Evolutionary conservation across 2,888 invertebrate species (phyloP), one percentile per base, ranked within the genome.

Genomic region (Zaprionus obscuricornis): DNA sequence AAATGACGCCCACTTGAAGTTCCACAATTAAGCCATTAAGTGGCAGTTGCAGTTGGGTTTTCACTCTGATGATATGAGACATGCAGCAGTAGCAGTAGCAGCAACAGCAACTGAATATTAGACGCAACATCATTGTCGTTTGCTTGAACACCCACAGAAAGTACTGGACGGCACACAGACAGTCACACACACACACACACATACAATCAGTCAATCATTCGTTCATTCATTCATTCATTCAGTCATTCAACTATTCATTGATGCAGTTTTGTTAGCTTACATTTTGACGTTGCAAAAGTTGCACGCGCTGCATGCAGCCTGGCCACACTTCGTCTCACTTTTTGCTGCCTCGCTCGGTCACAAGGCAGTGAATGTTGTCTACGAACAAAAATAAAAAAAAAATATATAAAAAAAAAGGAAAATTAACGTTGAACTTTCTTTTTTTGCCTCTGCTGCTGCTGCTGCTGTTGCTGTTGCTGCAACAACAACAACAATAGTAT

Each of bases 341-440:
- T 10, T 8, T 29, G 29, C 24, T 24, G 29, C n/a, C 40, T 29
- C 43, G 57, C 49, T 50, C 59, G 74, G 57, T 63, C 66, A 66
- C 57, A 74, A 72, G 76, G 64, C 78, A 74, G 78, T 83, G 78
- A 79, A 83, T 83, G 78, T 79, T 74, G 76, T 62, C 71, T 72
- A 65, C 75, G 64, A 81, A n/a, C n/a, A n/a, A n/a, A n/a, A n/a
- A n/a, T n/a, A n/a, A n/a, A n/a, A 39, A 24, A 24, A 24, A 24
- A 24, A n/a, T n/a, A n/a, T n/a, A 8, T 6, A 24, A 24, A 24
- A 24, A n/a, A 77, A 79, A 79, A 71, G 74, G 81, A 83, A 83
- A 79, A 79, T 74, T 72, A 63, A 76, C 60, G 83, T 76, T 79
- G 79, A 79, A 79, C 78, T 79, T 79, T 79, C 78, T 79, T 79